Percentiles rank a stretch among this genome's conserved stretches.
These are phyloP conservation scores for Atta cephalotes DNA, from an alignment of 1,140 invertebrate species.

Conservation along the genomic window DNA sequence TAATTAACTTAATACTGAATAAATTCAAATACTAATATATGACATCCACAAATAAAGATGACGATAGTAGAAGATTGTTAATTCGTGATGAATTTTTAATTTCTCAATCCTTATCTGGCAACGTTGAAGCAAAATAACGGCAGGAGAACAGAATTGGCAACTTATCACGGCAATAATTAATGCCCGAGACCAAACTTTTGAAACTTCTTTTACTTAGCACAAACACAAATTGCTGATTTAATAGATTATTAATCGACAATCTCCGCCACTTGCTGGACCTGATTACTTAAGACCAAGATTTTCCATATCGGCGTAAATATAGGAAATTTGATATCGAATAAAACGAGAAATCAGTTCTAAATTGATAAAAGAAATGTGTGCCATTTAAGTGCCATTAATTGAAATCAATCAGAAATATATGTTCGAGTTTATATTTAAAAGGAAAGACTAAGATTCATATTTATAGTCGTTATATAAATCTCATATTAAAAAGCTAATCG, in stretches of 20 bases:
- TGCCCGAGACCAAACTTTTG: constrained; percentile 69
- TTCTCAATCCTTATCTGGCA: constrained; percentile 30
- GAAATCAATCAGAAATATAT: constrained; percentile 11
- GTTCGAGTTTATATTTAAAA: constrained; percentile 14
- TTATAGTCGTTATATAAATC: constrained; percentile 16
- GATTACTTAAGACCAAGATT: constrained; percentile 5
- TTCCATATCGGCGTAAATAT: constrained; percentile 13
- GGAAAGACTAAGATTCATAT: neutral
- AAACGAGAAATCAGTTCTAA: neutral
- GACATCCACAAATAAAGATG: neutral
- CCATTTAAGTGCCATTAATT: constrained; percentile 3
- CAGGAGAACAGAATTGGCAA: constrained; percentile 50
- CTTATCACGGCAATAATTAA: constrained; percentile 77
- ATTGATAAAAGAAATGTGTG: constrained; percentile 7
- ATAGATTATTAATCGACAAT: constrained; percentile 75
- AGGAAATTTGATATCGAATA: constrained; percentile 16
- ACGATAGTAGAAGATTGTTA: constrained; percentile 17
- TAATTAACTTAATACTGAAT: constrained; percentile 10
- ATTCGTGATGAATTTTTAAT: constrained; percentile 40
- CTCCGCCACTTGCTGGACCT: constrained; percentile 18
- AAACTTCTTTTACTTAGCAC: constrained; percentile 73
- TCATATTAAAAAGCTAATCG: neutral
- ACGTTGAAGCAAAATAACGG: constrained; percentile 7
- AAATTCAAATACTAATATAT: constrained; percentile 25
- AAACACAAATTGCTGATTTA: constrained; percentile 75